These are phyloP conservation scores for Sapayoa aenigma DNA, from an alignment of 2,113 vertebrate genomes.

Conservation along the genomic window DNA sequence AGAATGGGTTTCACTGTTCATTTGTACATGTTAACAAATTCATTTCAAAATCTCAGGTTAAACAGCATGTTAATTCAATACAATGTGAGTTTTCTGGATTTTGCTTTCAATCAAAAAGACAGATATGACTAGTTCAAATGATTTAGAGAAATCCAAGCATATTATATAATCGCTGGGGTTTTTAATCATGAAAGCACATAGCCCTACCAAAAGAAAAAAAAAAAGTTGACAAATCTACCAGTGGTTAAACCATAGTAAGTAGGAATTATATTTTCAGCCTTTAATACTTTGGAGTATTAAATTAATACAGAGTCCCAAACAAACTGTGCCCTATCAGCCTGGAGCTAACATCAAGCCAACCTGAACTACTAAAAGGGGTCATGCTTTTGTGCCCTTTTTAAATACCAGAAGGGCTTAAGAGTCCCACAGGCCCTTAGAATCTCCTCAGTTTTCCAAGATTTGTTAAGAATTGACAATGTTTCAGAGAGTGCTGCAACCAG, in stretches of 20 bases:
- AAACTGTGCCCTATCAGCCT: background rate
- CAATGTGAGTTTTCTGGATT: background rate
- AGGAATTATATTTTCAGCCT: constrained; percentile 7
- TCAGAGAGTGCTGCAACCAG: background rate
- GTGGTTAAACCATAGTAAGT: background rate
- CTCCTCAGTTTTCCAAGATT: background rate
- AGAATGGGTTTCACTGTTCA: background rate
- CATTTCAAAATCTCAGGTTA: background rate
- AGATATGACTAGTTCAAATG: background rate
- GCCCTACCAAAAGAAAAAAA: background rate
- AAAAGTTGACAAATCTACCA: background rate
- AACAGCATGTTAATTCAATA: background rate
- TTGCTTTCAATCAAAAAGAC: background rate
- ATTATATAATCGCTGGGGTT: background rate
- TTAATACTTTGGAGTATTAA: background rate
- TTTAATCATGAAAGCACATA: background rate
- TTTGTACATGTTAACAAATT: background rate
- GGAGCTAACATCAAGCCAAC: background rate
- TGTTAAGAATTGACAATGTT: background rate
- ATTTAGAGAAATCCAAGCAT: background rate
- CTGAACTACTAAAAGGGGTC: background rate
- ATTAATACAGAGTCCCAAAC: background rate
- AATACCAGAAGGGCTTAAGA: background rate
- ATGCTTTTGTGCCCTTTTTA: background rate
- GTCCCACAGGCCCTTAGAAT: background rate